These are phyloP conservation scores for Corythornis vintsioides DNA, from an alignment of 2,113 vertebrate species.

Conservation along the genomic window DNA sequence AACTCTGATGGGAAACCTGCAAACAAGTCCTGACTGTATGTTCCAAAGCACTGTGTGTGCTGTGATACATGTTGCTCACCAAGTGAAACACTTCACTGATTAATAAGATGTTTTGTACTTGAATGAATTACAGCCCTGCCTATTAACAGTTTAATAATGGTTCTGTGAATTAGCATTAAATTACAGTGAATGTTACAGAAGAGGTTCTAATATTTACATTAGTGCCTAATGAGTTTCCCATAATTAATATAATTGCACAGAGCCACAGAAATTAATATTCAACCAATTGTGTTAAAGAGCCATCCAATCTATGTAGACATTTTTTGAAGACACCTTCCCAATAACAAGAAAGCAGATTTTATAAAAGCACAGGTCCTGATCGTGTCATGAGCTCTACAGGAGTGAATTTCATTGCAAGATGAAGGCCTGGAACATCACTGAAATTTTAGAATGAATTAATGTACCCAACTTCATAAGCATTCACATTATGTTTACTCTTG, in stretches of 20 bases:
- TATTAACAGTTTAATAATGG: constrained; percentile 22
- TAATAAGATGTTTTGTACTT: background rate
- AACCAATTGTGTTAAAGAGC: background rate
- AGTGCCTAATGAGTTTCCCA: background rate
- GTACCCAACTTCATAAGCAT: background rate
- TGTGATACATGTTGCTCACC: background rate
- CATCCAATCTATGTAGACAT: background rate
- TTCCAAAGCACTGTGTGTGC: background rate
- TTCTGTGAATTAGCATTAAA: constrained; percentile 38
- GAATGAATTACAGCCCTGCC: background rate
- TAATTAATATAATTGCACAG: background rate
- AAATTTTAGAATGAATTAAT: background rate
- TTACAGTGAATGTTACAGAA: background rate
- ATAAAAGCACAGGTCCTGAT: background rate
- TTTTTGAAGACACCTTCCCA: background rate
- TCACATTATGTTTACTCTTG: background rate
- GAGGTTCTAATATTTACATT: constrained; percentile 22
- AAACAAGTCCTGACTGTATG: background rate
- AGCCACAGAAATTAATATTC: constrained; percentile 8
- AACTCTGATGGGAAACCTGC: background rate
- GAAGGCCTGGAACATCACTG: background rate
- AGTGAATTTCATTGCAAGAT: background rate
- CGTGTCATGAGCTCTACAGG: background rate
- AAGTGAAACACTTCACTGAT: background rate
- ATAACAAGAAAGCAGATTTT: background rate